phyloP scores from a whole-genome alignment of 2,888 invertebrate genomes.

The Cecidostiba fungosa region DNA sequence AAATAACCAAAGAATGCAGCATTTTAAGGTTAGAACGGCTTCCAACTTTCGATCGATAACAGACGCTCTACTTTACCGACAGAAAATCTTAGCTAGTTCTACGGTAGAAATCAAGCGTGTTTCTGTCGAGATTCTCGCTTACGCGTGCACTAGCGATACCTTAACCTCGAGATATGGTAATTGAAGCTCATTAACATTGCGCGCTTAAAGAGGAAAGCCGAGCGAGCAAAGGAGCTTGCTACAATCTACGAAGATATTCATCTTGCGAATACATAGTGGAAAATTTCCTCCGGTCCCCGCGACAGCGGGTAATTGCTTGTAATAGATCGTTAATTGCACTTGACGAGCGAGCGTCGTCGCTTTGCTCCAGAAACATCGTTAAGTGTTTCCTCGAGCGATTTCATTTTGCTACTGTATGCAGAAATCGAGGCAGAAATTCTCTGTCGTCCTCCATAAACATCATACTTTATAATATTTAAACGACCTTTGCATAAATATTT shows the following conservation, averaged over 20 bases:
- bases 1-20: no score
- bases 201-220: not conserved
- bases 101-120: no score
- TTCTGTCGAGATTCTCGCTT: no score
- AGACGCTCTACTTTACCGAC: no score
- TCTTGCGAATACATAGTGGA: constrained; percentile 10
- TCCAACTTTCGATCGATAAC: no score
- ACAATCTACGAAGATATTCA: constrained; percentile 22
- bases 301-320: constrained; percentile 33
- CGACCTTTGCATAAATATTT: not conserved
- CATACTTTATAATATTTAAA: not conserved
- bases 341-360: constrained; percentile 18
- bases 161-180: no score
- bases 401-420: not conserved
- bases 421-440: no score
- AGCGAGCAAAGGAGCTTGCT: not conserved
- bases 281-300: constrained; percentile 28
- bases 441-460: not conserved
- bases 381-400: constrained; percentile 36
- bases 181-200: constrained; percentile 1
- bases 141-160: no score
- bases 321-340: constrained; percentile 44
- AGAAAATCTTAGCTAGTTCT: no score
- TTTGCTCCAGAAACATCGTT: constrained; percentile 22
- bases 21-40: no score